Base-by-base conservation (phyloP, 2,797 vertebrate species). In the Leucoraja ocellata region DNA sequence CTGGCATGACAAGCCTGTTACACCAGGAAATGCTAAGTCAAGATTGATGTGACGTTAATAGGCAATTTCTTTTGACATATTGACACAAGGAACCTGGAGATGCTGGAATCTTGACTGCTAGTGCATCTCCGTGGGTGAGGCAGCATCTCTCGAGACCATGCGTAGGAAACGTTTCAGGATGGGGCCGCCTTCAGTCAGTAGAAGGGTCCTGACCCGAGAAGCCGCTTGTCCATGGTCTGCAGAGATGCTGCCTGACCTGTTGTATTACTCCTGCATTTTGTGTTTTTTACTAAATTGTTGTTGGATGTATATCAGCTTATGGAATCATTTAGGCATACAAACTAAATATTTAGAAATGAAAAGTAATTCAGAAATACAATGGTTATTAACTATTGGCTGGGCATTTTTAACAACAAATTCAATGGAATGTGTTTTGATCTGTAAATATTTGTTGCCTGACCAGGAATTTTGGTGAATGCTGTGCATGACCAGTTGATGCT, bases 321-420 rank as follows among this genome's bases (percentile, higher is more conserved):
- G 54, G 58, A 83, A 83, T 83, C 80, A 83, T 58, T 83, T 83
- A 54, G 54, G 80, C 46, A 28, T 25, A 83, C 13, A 54, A 83
- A 80, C 32, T 8, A 25, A 80, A 81, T 36, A 86, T n/a, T 86
- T 61, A 86, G 83, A 86, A n/a, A 25, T 61, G 25, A 86, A 63
- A 58, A 86, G 58, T 86, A 61, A 86, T 63, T 63, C 58, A 86
- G 10, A 86, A 86, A 63, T 86, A 86, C 61, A 86, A 25, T 63
- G 28, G 11, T 61, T 86, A 54, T 86, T n/a, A 32, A 63, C n/a
- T 86, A n/a, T 58, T 86, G 58, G 14, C 25, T 63, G 13, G 80
- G 54, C 54, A 84, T 58, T 84, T 84, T 61, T 28, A 84, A 84
- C 81, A 84, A 54, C 28, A 54, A 25, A 63, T 63, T n/a, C 25